Base-by-base conservation (phyloP, 2,888 invertebrate genomes). In the Eudasyphora cyanicolor region DNA sequence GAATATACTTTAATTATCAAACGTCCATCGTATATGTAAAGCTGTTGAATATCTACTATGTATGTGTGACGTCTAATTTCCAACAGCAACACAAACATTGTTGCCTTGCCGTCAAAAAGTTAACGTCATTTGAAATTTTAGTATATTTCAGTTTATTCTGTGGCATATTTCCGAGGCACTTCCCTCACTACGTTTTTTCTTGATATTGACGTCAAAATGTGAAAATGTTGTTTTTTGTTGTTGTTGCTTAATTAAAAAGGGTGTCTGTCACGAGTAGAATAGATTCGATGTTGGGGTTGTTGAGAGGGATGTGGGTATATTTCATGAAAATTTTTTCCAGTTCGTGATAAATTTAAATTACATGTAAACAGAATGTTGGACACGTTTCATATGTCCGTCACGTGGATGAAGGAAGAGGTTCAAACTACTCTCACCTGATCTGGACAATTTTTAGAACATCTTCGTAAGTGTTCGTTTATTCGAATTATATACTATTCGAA, bases 41-140 rank as follows among this genome's bases (percentile, higher is more conserved):
- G n/a, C n/a, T n/a, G n/a, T n/a, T n/a, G n/a, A n/a, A n/a, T n/a
- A n/a, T n/a, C n/a, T n/a, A n/a, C n/a, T n/a, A n/a, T n/a, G n/a
- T n/a, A n/a, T n/a, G n/a, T 45, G 54, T 54, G 54, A 54, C 54
- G 24, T 60, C 57, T 60, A 14, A 4, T 60, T 24, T 60, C 21
- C 57, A 60, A 2, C 51, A 51, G 21, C 5, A 10, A 51, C 51
- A 21, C 49, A 49, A 14, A 17, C 21, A 51, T 21, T 8, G 19
- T 51, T 51, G 21, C 10, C 10, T 51, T 51, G 51, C 24, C 51
- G 51, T 51, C 57, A 60, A 60, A 79, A 79, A 79, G 76, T 77
- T 79, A 83, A 83, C 79, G 76, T 83, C 82, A 79, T 83, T 77
- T 70, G 54, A 69, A 79, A 76, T 79, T 69, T 83, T 76, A 76